Percentiles rank a stretch among this genome's conserved stretches.
These are phyloP conservation scores for Heliothis subflexa DNA, from an alignment of 1,140 invertebrate genomes.

Conservation along the genomic window DNA sequence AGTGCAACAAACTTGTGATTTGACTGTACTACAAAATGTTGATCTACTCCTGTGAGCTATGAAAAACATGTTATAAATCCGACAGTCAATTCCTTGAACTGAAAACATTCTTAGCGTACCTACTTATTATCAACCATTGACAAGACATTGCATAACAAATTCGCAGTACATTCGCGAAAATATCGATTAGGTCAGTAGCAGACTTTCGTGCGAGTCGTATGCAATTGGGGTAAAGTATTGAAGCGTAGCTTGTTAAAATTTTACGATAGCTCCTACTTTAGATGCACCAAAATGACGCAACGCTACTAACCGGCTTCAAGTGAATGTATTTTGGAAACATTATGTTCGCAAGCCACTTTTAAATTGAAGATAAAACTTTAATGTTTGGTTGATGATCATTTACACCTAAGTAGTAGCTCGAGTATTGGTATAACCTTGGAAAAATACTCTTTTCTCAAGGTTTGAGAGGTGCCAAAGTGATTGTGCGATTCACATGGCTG, in stretches of 20 bases:
- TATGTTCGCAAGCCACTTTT: background rate
- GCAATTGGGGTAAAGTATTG: slow-evolving; percentile 20
- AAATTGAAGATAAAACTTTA: slow-evolving; percentile 9
- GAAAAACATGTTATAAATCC: too few relatives aligned
- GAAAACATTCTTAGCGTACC: background rate
- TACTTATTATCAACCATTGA: background rate
- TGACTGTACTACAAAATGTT: too few relatives aligned
- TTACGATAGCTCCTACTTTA: slow-evolving; percentile 39
- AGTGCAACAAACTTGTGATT: background rate
- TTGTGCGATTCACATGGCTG: background rate
- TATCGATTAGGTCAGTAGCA: slow-evolving; percentile 16
- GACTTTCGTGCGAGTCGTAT: slow-evolving; percentile 13
- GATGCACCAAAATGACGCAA: slow-evolving; percentile 37
- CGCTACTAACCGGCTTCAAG: slow-evolving; percentile 21
- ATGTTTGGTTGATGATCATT: background rate
- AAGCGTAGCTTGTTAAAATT: slow-evolving; percentile 39
- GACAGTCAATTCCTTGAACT: too few relatives aligned
- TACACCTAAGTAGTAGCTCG: background rate
- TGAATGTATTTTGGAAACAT: slow-evolving; percentile 17
- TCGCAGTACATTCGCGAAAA: background rate
- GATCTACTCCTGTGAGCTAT: too few relatives aligned
- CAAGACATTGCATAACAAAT: slow-evolving; percentile 1
- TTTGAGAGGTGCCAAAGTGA: background rate
- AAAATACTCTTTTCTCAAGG: slow-evolving; percentile 12
- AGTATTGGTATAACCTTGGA: background rate